Evolutionary conservation across 2,888 invertebrate genomes (phyloP).

Genomic region (Luperina testacea): DNA sequence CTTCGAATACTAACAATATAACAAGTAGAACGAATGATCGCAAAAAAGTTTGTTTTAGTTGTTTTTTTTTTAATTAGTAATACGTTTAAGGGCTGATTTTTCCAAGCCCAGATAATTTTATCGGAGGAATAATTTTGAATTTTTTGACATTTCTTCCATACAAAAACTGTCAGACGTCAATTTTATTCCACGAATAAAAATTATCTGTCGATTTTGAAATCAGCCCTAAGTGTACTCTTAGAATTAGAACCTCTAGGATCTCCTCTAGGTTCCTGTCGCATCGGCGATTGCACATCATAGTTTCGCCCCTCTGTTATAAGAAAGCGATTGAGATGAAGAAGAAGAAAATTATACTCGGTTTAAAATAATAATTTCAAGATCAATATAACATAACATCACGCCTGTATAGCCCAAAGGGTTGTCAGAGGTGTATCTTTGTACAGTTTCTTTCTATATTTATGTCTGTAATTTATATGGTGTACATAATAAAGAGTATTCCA

Average conservation of each 20-base stretch:
- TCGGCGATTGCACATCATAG: neutral
- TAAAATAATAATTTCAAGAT: neutral
- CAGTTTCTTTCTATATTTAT: too few species aligned
- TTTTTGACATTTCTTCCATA: too few species aligned
- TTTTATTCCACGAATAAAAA: too few species aligned
- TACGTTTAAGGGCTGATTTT: too few species aligned
- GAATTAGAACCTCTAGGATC: neutral
- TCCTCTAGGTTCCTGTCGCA: neutral
- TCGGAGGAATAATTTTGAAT: too few species aligned
- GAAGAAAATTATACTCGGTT: neutral
- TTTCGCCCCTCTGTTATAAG: too few species aligned
- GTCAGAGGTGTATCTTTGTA: neutral
- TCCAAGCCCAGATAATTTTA: too few species aligned
- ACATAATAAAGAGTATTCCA: too few species aligned
- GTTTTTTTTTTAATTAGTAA: too few species aligned
- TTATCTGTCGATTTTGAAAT: too few species aligned
- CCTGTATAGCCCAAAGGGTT: neutral
- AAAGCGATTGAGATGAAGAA: neutral
- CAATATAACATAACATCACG: neutral
- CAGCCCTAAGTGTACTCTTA: neutral
- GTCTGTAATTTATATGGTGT: too few species aligned
- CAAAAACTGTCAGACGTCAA: too few species aligned
- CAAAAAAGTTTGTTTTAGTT: neutral
- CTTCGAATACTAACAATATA: slow-evolving; percentile 1
- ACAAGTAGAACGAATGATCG: neutral